Percentiles rank a stretch among this genome's conserved stretches.
Conservation (phyloP, 2,888 invertebrate genomes). For the Melanotus villosus region DNA sequence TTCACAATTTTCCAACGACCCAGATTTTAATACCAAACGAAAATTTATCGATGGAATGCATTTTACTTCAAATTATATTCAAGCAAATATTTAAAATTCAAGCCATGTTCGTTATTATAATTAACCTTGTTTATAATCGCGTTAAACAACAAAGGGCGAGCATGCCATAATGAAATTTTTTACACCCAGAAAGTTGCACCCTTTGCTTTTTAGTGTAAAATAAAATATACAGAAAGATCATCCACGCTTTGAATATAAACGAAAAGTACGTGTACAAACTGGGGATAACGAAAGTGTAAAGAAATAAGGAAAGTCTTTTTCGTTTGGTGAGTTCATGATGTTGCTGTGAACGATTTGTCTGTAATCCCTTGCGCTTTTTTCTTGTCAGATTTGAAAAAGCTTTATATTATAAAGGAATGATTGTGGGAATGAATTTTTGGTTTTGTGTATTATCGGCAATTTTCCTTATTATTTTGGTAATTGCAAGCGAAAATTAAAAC, state of each 20-base stretch:
- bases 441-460: too few species aligned
- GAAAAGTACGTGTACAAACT: constrained; percentile 3
- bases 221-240: neutral
- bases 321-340: constrained; percentile 6
- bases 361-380: constrained; percentile 12
- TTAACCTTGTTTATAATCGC: neutral
- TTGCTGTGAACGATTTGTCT: neutral
- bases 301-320: neutral
- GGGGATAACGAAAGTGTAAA: neutral
- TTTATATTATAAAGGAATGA: neutral
- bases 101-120: neutral
- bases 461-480: too few species aligned
- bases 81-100: neutral
- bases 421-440: neutral
- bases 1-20: too few species aligned
- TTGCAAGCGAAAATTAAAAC: too few species aligned
- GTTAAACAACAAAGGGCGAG: neutral
- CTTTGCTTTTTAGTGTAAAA: neutral
- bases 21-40: too few species aligned
- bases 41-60: too few species aligned
- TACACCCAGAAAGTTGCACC: neutral
- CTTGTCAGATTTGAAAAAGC: constrained; percentile 14
- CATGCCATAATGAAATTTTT: neutral
- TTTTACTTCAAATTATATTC: too few species aligned
- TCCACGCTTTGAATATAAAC: constrained; percentile 5